Evolutionary conservation across 1,140 invertebrate species (phyloP).

Genomic region (Teleogryllus occipitalis): DNA sequence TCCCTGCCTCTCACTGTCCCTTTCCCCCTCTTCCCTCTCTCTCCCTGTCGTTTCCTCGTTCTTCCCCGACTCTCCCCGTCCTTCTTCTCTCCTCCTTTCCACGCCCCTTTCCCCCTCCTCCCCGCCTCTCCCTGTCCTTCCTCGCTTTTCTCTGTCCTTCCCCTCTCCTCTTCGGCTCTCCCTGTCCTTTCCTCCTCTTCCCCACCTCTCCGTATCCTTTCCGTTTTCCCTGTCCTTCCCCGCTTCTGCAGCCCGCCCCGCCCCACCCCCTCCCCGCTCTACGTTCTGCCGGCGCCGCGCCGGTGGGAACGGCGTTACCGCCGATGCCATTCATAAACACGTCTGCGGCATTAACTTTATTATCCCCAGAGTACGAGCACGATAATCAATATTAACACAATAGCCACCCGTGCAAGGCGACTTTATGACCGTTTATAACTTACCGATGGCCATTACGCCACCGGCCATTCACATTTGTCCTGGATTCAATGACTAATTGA

Average conservation of each 20-base stretch:
- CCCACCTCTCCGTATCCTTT: not conserved
- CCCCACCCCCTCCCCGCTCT: no score
- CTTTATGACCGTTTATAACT: conserved; percentile 5
- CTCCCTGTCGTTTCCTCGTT: no score
- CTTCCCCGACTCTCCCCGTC: no score
- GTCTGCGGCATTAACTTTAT: conserved; percentile 4
- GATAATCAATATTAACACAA: conserved; percentile 2
- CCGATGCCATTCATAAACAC: not conserved
- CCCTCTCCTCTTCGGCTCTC: not conserved
- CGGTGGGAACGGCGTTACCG: not conserved
- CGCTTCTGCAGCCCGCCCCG: not conserved
- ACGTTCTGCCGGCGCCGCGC: no score
- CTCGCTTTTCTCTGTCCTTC: no score
- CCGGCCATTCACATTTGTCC: not conserved
- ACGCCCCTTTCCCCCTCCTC: not conserved
- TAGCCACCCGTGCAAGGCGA: not conserved
- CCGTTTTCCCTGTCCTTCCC: not conserved
- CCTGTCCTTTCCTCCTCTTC: no score
- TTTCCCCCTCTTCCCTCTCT: no score
- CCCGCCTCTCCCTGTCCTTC: no score
- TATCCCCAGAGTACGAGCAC: not conserved
- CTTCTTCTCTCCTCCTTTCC: no score
- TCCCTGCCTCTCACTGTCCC: no score
- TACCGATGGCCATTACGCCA: not conserved
- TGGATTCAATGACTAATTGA: conserved; percentile 1